These are phyloP conservation scores for Pantherophis alleghaniensis DNA, from an alignment of 2,797 vertebrate genomes.

Conservation along the genomic window DNA sequence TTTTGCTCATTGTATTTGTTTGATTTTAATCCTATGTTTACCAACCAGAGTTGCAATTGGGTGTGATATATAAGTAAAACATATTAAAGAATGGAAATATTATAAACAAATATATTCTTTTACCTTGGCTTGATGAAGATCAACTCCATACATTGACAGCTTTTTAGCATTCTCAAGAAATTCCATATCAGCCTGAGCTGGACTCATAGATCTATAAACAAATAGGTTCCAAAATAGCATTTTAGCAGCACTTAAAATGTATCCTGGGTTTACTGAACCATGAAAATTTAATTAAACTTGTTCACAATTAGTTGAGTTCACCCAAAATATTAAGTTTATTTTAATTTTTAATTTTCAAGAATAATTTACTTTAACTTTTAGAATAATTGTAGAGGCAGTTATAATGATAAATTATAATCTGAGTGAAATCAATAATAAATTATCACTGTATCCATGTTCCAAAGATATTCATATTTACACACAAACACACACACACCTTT, in stretches of 20 bases:
- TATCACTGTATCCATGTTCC: not conserved
- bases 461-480: not conserved
- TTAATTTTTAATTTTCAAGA: not conserved
- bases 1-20: not conserved
- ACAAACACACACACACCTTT: not conserved
- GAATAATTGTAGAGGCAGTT: not conserved
- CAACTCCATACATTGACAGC: slow-evolving; percentile 96
- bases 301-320: not conserved
- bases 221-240: not conserved
- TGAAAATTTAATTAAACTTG: not conserved
- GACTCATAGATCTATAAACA: slow-evolving; percentile 86
- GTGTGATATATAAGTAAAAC: not conserved
- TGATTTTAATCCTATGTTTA: not conserved
- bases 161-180: slow-evolving; percentile 99
- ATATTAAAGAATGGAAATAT: not conserved
- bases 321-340: not conserved
- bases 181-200: slow-evolving; percentile 94
- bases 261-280: not conserved
- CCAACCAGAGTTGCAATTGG: not conserved
- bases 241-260: not conserved
- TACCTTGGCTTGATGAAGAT: slow-evolving; percentile 97
- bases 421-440: not conserved
- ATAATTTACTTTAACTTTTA: not conserved
- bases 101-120: slow-evolving; percentile 4
- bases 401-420: not conserved